Conservation (phyloP, 1,140 invertebrate genomes). For the Eurytemora carolleeae region DNA sequence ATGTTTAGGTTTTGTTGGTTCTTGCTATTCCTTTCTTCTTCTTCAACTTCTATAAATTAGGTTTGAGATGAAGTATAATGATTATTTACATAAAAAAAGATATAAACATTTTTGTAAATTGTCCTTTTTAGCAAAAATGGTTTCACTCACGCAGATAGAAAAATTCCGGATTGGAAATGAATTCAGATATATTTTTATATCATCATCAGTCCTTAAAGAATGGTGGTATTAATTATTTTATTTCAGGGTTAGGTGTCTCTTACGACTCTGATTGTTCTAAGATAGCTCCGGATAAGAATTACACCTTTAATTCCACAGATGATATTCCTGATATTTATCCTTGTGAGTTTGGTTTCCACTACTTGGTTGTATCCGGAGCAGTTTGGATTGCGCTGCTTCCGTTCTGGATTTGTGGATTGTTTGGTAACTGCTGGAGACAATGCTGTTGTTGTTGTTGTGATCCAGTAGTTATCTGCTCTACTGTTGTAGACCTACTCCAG, state of each 20-base stretch:
- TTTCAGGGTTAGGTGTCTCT: not conserved
- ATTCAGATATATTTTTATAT: too few species aligned
- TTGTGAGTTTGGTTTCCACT: constrained; percentile 14
- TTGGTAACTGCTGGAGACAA: constrained; percentile 15
- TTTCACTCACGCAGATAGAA: too few species aligned
- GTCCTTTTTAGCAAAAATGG: too few species aligned
- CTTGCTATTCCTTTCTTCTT: not conserved
- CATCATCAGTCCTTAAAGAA: too few species aligned
- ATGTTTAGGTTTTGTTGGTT: not conserved
- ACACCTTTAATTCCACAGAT: not conserved
- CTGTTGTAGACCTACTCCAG: not conserved
- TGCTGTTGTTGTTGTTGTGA: constrained; percentile 15
- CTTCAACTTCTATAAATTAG: not conserved
- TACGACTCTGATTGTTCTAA: not conserved
- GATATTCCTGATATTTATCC: constrained; percentile 1
- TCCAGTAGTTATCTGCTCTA: constrained; percentile 5
- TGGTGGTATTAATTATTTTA: too few species aligned
- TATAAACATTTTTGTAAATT: too few species aligned
- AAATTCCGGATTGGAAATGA: too few species aligned
- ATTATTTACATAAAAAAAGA: too few species aligned
- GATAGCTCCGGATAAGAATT: not conserved
- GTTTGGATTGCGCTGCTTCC: constrained; percentile 11
- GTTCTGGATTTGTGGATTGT: constrained; percentile 4
- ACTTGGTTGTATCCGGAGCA: constrained; percentile 2
- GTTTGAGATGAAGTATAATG: too few species aligned